Conservation (phyloP, 2,888 invertebrate genomes). For the Pyrrhia umbra region DNA sequence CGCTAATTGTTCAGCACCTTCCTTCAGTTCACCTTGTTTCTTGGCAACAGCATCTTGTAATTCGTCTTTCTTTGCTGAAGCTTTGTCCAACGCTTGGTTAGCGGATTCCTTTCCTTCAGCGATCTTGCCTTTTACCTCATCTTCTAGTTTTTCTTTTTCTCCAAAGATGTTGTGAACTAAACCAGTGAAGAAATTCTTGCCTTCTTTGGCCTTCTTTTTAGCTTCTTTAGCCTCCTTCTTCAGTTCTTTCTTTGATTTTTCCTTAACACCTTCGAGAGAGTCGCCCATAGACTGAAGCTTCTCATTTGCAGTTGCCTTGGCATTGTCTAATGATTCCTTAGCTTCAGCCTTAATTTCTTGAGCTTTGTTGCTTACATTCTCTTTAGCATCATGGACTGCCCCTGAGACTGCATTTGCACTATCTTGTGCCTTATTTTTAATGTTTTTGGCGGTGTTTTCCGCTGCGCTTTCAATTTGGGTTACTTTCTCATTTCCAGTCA, state of each 20-base stretch:
- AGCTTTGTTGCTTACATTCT: conserved; percentile 72
- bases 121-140: conserved; percentile 81
- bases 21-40: conserved; percentile 74
- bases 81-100: conserved; percentile 78
- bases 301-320: conserved; percentile 73
- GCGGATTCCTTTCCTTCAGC: conserved; percentile 80
- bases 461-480: conserved; percentile 73
- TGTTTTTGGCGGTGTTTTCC: conserved; percentile 71
- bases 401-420: conserved; percentile 76
- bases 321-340: conserved; percentile 72
- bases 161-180: conserved; percentile 85
- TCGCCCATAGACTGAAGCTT: conserved; percentile 77
- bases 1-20: conserved; percentile 66
- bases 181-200: conserved; percentile 85
- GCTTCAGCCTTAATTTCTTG: conserved; percentile 74
- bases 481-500: conserved; percentile 72
- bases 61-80: conserved; percentile 77
- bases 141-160: conserved; percentile 86
- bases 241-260: conserved; percentile 75
- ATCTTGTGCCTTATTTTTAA: conserved; percentile 77
- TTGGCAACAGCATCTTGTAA: conserved; percentile 72
- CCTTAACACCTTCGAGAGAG: conserved; percentile 75
- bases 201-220: conserved; percentile 85
- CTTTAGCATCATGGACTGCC: conserved; percentile 69
- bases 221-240: conserved; percentile 79